Base-by-base conservation (phyloP, 1,140 invertebrate genomes). In the Pseudomyrmex cubaensis region DNA sequence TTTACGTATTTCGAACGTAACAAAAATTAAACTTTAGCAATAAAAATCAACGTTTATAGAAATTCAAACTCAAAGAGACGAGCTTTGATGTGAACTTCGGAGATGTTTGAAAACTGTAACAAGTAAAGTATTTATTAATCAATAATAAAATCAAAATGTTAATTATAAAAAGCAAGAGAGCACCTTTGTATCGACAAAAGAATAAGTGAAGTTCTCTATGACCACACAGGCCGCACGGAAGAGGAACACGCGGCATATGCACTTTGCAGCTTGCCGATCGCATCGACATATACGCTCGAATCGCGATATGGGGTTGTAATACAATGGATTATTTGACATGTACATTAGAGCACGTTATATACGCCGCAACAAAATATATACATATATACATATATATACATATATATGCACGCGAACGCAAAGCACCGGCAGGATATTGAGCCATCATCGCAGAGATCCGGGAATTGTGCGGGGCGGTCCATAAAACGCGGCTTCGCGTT, bases 371-470 rank as follows among this genome's bases (percentile, higher is more conserved):
- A 25, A 25, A 25, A 25, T 25, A 25, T 25, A 35, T 35, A 20
- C 2, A 44, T 35, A 17, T 22, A 25, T 74, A 7, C 17, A 25
- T 25, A 25, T 3, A 25, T 25, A 35, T 35, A 20, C 2, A 63
- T 35, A 46, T 22, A 22, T 74, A 7, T 35, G 4, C 20, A 5
- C 12, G n/a, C 35, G 25, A 48, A 15, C 44, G 64, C 54, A 59
- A 72, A 80, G 66, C 46, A 72, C 54, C 44, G 54, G n/a, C 20
- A 66, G 66, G 82, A 80, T 92, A 93, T 93, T 93, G 92, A 93
- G 92, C 90, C 92, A 90, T 93, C 91, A 90, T 90, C 87, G 85
- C 89, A 84, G 91, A 84, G 91, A 92, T 93, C 92, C 89, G 91
- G 91, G 92, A 93, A 93, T 93, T 90, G 89, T 90, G 87, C 82